Evolutionary conservation across 2,888 invertebrate genomes (phyloP).

Genomic region (Kryphioiulus occultus): DNA sequence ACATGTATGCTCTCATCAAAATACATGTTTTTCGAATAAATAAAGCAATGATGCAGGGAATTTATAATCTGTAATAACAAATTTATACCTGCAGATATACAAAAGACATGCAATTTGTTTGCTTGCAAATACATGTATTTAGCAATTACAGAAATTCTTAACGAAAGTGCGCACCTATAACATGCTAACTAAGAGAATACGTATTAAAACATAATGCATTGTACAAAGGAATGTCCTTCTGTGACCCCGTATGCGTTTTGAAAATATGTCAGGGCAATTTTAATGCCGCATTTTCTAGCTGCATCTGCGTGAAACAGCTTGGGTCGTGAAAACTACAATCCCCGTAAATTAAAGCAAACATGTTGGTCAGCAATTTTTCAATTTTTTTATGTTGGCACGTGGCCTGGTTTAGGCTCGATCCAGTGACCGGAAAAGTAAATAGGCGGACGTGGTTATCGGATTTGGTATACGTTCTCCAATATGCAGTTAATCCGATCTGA

Average conservation of each 20-base stretch:
- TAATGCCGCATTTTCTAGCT: not conserved
- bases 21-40: no score
- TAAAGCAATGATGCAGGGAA: no score
- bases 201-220: no score
- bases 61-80: no score
- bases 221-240: not conserved
- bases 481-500: not conserved
- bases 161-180: no score
- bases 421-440: slow-evolving; percentile 22
- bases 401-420: not conserved
- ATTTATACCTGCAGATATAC: no score
- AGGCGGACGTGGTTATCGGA: not conserved
- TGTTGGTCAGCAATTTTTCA: not conserved
- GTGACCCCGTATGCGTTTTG: not conserved
- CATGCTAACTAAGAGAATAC: no score
- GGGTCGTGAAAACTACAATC: not conserved
- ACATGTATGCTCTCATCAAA: no score
- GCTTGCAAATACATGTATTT: no score
- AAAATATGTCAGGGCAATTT: not conserved
- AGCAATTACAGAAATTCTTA: no score
- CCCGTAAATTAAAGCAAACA: slow-evolving; percentile 7
- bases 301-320: not conserved
- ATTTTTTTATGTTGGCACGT: not conserved
- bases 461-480: not conserved
- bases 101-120: no score